phyloP scores from a whole-genome alignment of 2,113 vertebrate genomes.

The Scartelaos histophorus region DNA sequence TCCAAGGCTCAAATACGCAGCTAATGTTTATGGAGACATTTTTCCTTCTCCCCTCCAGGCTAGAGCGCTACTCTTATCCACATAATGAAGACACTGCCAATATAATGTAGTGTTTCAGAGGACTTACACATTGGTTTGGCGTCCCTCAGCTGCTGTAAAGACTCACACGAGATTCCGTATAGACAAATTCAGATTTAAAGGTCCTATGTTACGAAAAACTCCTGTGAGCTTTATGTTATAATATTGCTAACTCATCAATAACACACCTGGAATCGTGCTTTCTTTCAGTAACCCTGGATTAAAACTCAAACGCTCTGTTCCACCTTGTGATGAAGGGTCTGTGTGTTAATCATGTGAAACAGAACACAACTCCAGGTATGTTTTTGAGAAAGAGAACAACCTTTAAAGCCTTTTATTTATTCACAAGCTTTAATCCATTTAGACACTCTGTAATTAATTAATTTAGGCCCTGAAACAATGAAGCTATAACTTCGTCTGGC shows the following conservation, averaged over 20 bases:
- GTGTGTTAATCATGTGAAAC: no score
- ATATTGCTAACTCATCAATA: no score
- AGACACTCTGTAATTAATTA: not conserved
- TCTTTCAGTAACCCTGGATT: no score
- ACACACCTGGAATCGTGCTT: no score
- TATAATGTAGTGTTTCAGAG: slow-evolving; percentile 41
- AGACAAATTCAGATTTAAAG: not conserved
- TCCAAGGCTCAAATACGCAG: slow-evolving; percentile 47
- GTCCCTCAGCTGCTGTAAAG: slow-evolving; percentile 10
- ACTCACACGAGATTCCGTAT: not conserved
- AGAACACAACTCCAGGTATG: no score
- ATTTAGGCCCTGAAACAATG: not conserved
- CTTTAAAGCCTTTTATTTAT: not conserved
- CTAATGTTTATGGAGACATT: slow-evolving; percentile 44
- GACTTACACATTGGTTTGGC: slow-evolving; percentile 50
- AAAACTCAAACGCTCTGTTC: no score
- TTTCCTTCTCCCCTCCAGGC: slow-evolving; percentile 11
- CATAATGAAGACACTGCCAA: slow-evolving; percentile 56
- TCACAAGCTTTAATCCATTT: not conserved
- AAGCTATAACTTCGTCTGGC: not conserved
- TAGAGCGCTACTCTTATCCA: slow-evolving; percentile 50
- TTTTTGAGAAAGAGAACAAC: no score
- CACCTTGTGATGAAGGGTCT: no score
- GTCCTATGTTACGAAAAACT: no score
- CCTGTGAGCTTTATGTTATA: no score